Evolutionary conservation across 2,888 invertebrate species (phyloP).

Genomic region (Scaptomyza parva): DNA sequence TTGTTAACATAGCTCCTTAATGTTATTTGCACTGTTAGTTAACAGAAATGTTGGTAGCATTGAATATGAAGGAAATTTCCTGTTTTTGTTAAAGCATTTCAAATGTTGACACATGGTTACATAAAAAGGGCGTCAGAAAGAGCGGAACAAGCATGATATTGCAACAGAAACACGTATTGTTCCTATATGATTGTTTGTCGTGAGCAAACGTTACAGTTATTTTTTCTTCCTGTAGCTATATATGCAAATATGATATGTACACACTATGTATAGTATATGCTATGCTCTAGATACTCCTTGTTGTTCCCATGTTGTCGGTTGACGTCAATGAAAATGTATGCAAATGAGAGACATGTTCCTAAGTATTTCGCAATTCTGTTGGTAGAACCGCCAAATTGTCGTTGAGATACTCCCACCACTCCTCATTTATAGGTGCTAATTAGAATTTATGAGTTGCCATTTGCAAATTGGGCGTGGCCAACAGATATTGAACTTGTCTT

Average conservation of each 20-base stretch:
- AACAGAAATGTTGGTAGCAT: too few species aligned
- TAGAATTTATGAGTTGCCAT: conserved; percentile 49
- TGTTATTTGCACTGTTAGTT: background rate
- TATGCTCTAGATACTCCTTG: conserved; percentile 9
- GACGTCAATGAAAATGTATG: conserved; percentile 63
- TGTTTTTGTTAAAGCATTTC: too few species aligned
- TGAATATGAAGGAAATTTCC: too few species aligned
- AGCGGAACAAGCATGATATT: background rate
- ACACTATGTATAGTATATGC: conserved; percentile 1
- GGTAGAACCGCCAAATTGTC: conserved; percentile 14
- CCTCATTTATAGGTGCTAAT: conserved; percentile 48
- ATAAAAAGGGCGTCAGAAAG: background rate
- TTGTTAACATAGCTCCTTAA: background rate
- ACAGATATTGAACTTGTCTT: conserved; percentile 46
- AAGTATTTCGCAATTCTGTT: conserved; percentile 31
- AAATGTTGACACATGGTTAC: too few species aligned
- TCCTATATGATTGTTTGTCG: conserved; percentile 4
- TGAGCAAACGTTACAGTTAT: background rate
- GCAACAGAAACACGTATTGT: background rate
- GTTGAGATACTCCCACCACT: conserved; percentile 20
- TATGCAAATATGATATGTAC: background rate
- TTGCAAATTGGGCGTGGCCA: conserved; percentile 36
- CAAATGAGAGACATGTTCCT: conserved; percentile 34
- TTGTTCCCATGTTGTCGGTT: conserved; percentile 47
- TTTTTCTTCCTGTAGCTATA: background rate